phyloP scores from a whole-genome alignment of 1,140 invertebrate genomes.

The Pristionchus pacificus region DNA sequence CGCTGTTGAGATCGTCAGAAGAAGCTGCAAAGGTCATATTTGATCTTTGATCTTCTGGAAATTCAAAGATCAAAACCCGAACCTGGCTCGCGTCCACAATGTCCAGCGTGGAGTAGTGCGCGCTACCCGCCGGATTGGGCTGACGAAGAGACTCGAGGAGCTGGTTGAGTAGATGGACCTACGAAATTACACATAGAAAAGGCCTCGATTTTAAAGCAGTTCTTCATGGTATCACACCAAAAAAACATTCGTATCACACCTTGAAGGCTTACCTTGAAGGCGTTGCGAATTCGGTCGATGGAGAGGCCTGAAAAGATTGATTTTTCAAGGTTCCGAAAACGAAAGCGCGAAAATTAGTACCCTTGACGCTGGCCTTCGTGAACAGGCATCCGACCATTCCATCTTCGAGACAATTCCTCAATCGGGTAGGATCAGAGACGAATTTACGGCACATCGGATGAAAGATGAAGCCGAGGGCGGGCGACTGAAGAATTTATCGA shows the following conservation, averaged over 20 bases:
- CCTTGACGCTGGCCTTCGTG: slow-evolving; percentile 10
- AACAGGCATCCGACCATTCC: slow-evolving; percentile 35
- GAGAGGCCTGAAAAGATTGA: slow-evolving; percentile 42
- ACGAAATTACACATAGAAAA: no score
- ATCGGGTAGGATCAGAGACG: slow-evolving; percentile 30
- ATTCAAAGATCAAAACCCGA: slow-evolving; percentile 54
- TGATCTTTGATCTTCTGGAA: no score
- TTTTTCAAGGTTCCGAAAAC: background rate
- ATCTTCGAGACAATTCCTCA: slow-evolving; percentile 22
- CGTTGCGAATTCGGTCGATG: slow-evolving; percentile 40
- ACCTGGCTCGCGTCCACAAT: slow-evolving; percentile 8
- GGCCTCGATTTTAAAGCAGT: no score
- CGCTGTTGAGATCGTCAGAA: slow-evolving; percentile 44
- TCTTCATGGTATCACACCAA: no score
- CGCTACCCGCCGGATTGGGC: slow-evolving; percentile 11
- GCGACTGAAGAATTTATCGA: background rate
- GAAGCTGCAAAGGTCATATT: slow-evolving; percentile 23
- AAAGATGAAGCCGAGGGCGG: slow-evolving; percentile 43
- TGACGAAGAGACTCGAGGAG: slow-evolving; percentile 32
- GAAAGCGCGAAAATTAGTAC: slow-evolving; percentile 25
- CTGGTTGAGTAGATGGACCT: slow-evolving; percentile 55
- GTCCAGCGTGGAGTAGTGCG: background rate
- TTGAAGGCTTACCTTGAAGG: no score
- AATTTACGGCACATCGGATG: slow-evolving; percentile 46
- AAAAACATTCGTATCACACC: no score